Evolutionary conservation across 2,888 invertebrate species (phyloP), one percentile per base, ranked within the genome.

Genomic region (Clunio marinus): DNA sequence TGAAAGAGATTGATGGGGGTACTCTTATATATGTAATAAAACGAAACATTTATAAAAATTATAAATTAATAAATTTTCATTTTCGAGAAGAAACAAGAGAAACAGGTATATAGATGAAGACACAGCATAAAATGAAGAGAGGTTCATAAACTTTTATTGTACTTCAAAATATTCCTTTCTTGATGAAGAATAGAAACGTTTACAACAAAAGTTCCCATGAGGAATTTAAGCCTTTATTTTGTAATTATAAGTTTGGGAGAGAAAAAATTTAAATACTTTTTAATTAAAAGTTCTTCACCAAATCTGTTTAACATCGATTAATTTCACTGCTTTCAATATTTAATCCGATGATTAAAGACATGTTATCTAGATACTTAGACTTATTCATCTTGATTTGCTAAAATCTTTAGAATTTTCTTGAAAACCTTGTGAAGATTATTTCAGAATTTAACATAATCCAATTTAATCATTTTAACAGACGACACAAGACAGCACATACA

Each of bases 41-140:
- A 41, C 27, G 63, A 63, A 46, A 37, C 28, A 63, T 63, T 63
- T 46, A 24, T 46, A 25, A 45, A 63, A 46, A 46, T 46, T 46
- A 46, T 46, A 27, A 46, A 46, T 63, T 63, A 27, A 45, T 63
- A 46, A 46, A 63, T 46, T 46, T 15, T 15, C 15, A 45, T 45
- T 17, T 45, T 35, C 2, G 27, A 17, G 24, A n/a, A 22, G 24
- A 62, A 51, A 62, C 62, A 37, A 62, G 32, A 62, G 37, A 41
- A 28, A 41, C 24, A 59, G 59, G 25, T 32, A 32, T 32, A 13
- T n/a, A 15, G 17, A 13, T 37, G n/a, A 15, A 62, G 13, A 27
- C 27, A 57, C 1, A 57, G 25, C 20, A 25, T 27, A 25, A 57
- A 8, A 13, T 27, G 25, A 24, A 24, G 57, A 15, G 62, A 27